Evolutionary conservation across 1,140 invertebrate species (phyloP).

Genomic region (Homarus americanus): DNA sequence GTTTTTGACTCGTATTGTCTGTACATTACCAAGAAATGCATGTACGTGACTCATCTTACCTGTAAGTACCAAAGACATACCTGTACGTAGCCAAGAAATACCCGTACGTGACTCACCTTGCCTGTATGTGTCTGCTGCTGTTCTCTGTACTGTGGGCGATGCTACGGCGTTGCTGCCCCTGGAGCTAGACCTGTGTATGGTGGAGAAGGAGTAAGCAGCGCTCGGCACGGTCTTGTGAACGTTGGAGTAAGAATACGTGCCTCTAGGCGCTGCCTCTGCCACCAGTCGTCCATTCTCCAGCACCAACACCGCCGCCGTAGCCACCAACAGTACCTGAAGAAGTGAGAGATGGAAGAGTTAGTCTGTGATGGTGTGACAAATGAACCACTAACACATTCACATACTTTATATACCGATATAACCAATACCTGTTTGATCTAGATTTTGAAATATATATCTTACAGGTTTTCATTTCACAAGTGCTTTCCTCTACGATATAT

Average conservation of each 20-base stretch:
- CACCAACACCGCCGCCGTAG: neutral
- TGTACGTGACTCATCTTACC: no score
- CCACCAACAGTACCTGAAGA: neutral
- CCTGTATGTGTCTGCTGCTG: neutral
- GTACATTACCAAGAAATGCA: neutral
- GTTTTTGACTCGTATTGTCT: neutral
- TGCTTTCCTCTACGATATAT: no score
- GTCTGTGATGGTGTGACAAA: no score
- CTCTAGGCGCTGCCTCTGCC: neutral
- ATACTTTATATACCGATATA: no score
- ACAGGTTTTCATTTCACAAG: no score
- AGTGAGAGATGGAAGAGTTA: neutral
- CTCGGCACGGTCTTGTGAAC: neutral
- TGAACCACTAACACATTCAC: no score
- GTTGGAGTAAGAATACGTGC: neutral
- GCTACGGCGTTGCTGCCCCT: neutral
- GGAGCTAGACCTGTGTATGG: neutral
- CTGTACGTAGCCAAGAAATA: neutral
- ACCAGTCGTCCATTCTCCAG: neutral
- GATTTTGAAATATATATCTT: no score
- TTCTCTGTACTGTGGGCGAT: neutral
- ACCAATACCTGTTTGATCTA: no score
- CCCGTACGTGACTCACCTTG: neutral
- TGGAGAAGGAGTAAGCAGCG: neutral
- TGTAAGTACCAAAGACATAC: neutral